These are phyloP conservation scores for Tenthredo mesomela DNA, from an alignment of 2,888 invertebrate genomes.

Conservation along the genomic window DNA sequence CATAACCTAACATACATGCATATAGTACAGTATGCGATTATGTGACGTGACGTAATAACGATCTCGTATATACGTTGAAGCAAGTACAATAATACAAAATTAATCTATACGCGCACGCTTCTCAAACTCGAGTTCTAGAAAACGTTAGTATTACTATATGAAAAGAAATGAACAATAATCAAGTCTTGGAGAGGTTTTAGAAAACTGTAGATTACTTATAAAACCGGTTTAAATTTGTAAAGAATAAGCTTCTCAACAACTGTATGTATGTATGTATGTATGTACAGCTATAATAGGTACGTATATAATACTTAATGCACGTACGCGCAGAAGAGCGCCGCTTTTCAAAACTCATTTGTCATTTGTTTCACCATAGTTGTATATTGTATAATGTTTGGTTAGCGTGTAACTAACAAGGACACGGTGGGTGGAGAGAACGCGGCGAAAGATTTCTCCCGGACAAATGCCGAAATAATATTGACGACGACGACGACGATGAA, in stretches of 20 bases:
- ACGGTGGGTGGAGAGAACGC: background rate
- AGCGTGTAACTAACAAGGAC: conserved; percentile 9
- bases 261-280: background rate
- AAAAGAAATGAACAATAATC: background rate
- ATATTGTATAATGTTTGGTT: conserved; percentile 24
- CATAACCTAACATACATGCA: background rate
- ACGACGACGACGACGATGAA: too few species aligned
- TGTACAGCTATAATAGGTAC: too few species aligned
- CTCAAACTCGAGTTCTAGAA: background rate
- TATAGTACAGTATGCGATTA: background rate
- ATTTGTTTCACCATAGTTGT: background rate
- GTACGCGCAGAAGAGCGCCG: background rate
- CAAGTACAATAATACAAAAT: background rate
- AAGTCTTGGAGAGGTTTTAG: background rate
- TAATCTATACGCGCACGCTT: background rate
- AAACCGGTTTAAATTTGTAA: conserved; percentile 1
- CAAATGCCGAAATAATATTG: background rate
- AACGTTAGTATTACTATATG: background rate
- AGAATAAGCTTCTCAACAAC: background rate
- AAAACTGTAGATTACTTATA: background rate
- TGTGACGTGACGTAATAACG: conserved; percentile 30
- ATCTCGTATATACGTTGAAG: conserved; percentile 16
- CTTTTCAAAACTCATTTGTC: conserved; percentile 29
- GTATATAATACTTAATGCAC: background rate
- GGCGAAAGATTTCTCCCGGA: conserved; percentile 34